Base-by-base conservation (phyloP, 2,113 vertebrate species). In the Notothenia rossii region DNA sequence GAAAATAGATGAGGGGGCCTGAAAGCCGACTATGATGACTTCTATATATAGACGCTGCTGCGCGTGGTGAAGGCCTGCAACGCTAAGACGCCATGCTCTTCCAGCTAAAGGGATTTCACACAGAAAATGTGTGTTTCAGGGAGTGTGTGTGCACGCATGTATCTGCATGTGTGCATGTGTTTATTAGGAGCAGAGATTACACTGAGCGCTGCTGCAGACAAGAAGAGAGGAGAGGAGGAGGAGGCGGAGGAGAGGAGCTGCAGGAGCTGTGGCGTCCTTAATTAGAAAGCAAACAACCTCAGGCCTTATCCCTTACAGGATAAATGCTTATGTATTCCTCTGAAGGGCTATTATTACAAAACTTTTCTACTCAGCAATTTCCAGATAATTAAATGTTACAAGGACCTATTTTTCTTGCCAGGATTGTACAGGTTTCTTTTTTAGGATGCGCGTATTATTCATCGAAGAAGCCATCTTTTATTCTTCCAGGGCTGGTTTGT, bases 51-150 rank as follows among this genome's bases (percentile, higher is more conserved):
- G 91, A 77, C 14, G 3, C 87, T 67, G 80, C 73, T 79, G 82
- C 59, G 80, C 69, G 77, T 85, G 86, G 77, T 84, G 75, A 86
- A 91, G 86, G 87, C 89, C 86, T 86, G 86, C 72, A 36, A 82
- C 67, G 83, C 86, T 92, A 91, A 92, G 85, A 89, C 89, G 85
- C 49, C 83, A 78, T 88, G 91, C 91, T 91, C 77, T 85, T 91
- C 89, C 83, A 91, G 87, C 88, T 94, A 94, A 94, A 94, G 91
- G 86, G 90, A 94, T 93, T 94, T 93, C 75, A 91, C 85, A 85
- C 78, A 55, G 77, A 86, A 80, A 68, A 77, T 67, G 18, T 69
- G 79, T 69, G 75, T 60, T 60, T 75, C 43, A 14, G 45, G 7
- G 70, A 29, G 79, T 43, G 63, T 51, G 77, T 60, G 72, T 55